Conservation (phyloP, 2,113 vertebrate genomes). For the Cephalopholis sonnerati region DNA sequence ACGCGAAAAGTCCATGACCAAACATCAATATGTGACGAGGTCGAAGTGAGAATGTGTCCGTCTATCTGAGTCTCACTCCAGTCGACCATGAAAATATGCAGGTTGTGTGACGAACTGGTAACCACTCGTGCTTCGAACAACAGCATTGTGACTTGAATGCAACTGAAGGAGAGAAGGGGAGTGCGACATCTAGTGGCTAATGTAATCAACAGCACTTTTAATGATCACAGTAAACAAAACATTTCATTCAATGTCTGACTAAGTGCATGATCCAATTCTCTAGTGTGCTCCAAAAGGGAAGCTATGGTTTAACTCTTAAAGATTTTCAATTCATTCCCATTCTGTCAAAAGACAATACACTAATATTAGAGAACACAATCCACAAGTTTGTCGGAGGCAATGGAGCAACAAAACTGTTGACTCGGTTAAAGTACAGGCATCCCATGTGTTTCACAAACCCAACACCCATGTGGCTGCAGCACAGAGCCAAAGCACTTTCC, state of each 20-base stretch:
- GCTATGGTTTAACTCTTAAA: background rate
- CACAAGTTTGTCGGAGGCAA: background rate
- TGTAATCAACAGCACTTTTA: no score
- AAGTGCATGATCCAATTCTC: background rate
- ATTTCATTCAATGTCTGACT: background rate
- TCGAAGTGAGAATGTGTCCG: no score
- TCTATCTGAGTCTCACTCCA: no score
- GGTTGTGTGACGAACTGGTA: no score
- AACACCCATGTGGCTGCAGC: conserved; percentile 17
- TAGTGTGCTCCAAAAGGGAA: background rate
- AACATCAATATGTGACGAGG: no score
- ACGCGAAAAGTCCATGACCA: no score
- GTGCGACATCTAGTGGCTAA: no score
- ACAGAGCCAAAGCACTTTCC: conserved; percentile 43
- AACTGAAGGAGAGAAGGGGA: no score
- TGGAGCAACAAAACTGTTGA: conserved; percentile 14
- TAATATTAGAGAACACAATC: background rate
- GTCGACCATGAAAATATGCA: no score
- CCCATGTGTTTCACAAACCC: conserved; percentile 15
- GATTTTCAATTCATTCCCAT: background rate
- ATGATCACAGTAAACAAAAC: background rate
- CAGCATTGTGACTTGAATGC: no score
- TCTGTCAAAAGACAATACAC: background rate
- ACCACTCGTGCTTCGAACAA: no score
- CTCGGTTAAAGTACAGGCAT: background rate